phyloP scores from a whole-genome alignment of 2,888 invertebrate genomes.

The Allolobophora icterica region DNA sequence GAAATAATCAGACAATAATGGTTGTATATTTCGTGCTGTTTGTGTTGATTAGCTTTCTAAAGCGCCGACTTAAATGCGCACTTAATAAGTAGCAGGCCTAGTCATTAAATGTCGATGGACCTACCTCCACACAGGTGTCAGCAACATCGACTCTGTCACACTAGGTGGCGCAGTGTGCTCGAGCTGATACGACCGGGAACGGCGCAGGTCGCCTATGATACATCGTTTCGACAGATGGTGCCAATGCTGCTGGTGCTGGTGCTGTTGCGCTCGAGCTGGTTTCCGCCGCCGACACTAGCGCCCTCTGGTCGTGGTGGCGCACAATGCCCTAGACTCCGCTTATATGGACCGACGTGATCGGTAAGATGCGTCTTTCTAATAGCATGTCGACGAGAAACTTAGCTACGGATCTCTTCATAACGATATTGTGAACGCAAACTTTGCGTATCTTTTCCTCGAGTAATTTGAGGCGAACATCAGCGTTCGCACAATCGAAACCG shows the following conservation, averaged over 20 bases:
- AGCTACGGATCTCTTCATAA: not conserved
- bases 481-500: too few relatives aligned
- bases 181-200: not conserved
- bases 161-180: not conserved
- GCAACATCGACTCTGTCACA: not conserved
- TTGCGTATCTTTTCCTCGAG: not conserved
- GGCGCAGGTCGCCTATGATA: not conserved
- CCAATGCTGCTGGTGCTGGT: not conserved
- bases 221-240: not conserved
- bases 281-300: conserved; percentile 20
- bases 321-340: not conserved
- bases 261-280: not conserved
- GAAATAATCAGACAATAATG: not conserved
- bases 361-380: not conserved
- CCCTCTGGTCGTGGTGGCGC: not conserved
- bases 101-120: not conserved
- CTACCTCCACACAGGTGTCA: not conserved
- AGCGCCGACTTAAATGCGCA: conserved; percentile 9
- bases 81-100: not conserved
- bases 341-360: not conserved
- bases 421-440: too few relatives aligned
- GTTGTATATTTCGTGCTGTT: not conserved
- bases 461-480: not conserved
- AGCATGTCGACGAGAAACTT: not conserved
- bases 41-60: not conserved